A percentile compares a stretch with the other conserved stretches of the same genome.
These are phyloP conservation scores for Amblyopsis rosae DNA, from an alignment of 2,113 vertebrate genomes.

Conservation along the genomic window DNA sequence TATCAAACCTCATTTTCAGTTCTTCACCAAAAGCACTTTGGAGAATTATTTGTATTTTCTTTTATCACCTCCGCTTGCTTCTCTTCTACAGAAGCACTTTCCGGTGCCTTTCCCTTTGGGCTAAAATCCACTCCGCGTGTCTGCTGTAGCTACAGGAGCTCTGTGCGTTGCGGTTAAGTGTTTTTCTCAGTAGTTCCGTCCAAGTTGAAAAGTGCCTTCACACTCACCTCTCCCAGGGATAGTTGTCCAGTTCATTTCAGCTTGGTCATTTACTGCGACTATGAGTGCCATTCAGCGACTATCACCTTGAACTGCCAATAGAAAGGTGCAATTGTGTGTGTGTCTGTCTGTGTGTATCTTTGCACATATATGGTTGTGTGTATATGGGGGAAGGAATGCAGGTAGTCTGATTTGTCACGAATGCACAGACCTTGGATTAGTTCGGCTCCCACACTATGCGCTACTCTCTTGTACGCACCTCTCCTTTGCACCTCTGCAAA, in stretches of 20 bases:
- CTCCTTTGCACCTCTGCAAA: neutral
- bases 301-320: slow-evolving; percentile 25
- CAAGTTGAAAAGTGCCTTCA: slow-evolving; percentile 60
- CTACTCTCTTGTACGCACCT: neutral
- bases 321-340: neutral
- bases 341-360: neutral
- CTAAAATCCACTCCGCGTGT: slow-evolving; percentile 42
- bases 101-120: slow-evolving; percentile 46
- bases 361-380: neutral
- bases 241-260: slow-evolving; percentile 55
- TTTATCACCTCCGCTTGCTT: neutral
- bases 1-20: slow-evolving; percentile 27
- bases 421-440: neutral
- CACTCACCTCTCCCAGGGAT: slow-evolving; percentile 55
- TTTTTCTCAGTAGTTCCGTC: slow-evolving; percentile 63
- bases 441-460: neutral
- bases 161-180: slow-evolving; percentile 65
- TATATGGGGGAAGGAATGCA: neutral
- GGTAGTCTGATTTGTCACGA: neutral
- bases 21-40: slow-evolving; percentile 14
- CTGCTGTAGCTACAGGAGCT: slow-evolving; percentile 34
- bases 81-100: neutral
- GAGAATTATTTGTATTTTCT: neutral
- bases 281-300: slow-evolving; percentile 37
- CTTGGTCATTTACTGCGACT: slow-evolving; percentile 56